Base-by-base conservation (phyloP, 1,140 invertebrate species). In the Drosophila micromelanica region DNA sequence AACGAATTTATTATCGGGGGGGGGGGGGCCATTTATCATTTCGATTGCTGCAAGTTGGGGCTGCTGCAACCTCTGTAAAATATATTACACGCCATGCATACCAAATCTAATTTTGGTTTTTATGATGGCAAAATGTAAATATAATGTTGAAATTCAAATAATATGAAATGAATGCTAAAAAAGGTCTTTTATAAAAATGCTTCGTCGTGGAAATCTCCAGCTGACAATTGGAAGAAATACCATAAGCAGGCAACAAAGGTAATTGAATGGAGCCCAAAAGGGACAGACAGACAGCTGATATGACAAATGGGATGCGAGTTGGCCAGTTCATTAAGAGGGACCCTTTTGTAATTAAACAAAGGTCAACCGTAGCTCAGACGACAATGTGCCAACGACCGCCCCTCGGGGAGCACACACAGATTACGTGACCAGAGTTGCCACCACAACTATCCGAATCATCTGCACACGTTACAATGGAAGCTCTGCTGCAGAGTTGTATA, bases 271-370 rank as follows among this genome's bases (percentile, higher is more conserved):
- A 11, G 2, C 30, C 48, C 49, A 11, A 40, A 35, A 30, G 48
- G 32, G 23, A 32, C 17, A 23, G 12, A 32, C 38, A 6, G 9
- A 40, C 32, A 42, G 20, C 23, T 45, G 27, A 72, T 46, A 59
- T 52, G 54, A 59, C 46, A 43, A n/a, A 37, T 27, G 46, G 32
- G 20, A 46, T 35, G 7, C 11, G 37, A 15, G 69, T 61, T 56
- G 30, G 7, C 1, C 45, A 57, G 69, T 56, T 75, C 73, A 84
- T 86, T 86, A 81, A 86, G 60, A 63, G 77, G 13, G 55, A 61
- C 64, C 63, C 48, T 61, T 80, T 87, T 64, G 60, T 77, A 80
- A 86, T 87, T 85, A 87, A 81, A 74, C 69, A 86, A 68, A 77
- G 82, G 80, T 71, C 74, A 64, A 43, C 13, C 17, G 13, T 1